These are phyloP conservation scores for Metridium senile DNA, from an alignment of 92 coral and sea anemone genomes.

Conservation along the genomic window DNA sequence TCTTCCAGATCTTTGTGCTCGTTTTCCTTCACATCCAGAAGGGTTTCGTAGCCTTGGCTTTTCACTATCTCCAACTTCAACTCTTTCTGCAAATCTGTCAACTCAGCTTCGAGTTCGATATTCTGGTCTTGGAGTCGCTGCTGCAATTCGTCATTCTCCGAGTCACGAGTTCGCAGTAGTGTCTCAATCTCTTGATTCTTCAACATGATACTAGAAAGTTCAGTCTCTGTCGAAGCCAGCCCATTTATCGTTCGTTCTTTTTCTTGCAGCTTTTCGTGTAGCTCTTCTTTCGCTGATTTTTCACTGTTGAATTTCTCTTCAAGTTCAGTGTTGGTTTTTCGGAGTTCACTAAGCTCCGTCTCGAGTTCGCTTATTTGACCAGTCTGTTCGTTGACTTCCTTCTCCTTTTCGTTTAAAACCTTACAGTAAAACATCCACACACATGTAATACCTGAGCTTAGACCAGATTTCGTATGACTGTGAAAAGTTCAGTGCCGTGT, in stretches of 20 bases:
- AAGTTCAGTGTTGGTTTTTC: slow-evolving; percentile 44
- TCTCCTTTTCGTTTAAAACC: slow-evolving; percentile 55
- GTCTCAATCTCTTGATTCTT: slow-evolving; percentile 80
- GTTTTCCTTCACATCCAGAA: slow-evolving; percentile 69
- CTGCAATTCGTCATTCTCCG: slow-evolving; percentile 75
- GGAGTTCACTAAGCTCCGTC: slow-evolving; percentile 45
- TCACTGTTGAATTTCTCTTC: slow-evolving; percentile 58
- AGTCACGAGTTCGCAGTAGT: slow-evolving; percentile 70
- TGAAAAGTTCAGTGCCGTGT: too few relatives aligned
- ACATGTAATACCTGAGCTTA: too few relatives aligned
- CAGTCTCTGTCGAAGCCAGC: slow-evolving; percentile 75
- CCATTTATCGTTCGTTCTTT: slow-evolving; percentile 60
- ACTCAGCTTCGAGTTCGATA: slow-evolving; percentile 69
- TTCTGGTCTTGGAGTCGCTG: slow-evolving; percentile 63
- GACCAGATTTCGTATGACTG: too few relatives aligned
- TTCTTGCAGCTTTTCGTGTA: slow-evolving; percentile 67
- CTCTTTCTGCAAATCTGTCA: slow-evolving; percentile 70
- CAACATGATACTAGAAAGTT: slow-evolving; percentile 66
- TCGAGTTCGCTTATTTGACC: slow-evolving; percentile 41
- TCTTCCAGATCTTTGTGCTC: slow-evolving; percentile 66
- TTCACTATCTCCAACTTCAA: slow-evolving; percentile 55
- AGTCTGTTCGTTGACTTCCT: slow-evolving; percentile 42
- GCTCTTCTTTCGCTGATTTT: slow-evolving; percentile 57
- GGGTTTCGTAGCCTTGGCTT: slow-evolving; percentile 66
- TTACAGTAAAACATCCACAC: not conserved